Evolutionary conservation across 2,113 vertebrate species (phyloP), one percentile per base, ranked within the genome.

Genomic region (Tringa solitaria): DNA sequence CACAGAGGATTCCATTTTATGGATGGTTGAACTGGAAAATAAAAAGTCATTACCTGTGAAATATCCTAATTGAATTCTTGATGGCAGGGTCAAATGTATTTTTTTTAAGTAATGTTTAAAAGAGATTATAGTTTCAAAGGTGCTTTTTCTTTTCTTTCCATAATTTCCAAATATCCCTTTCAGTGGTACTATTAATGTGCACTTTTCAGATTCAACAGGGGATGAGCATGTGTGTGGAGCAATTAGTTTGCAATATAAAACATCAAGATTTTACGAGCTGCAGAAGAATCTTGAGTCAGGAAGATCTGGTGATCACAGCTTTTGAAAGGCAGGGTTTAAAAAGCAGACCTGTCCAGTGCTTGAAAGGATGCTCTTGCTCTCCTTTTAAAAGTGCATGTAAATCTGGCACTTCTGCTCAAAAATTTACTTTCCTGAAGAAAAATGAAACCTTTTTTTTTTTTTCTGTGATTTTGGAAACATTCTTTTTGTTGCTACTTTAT

Each of bases 31-130:
- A 94, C 70, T 75, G 63, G 75, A 97, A 96, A 97, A 95, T 95
- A 95, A 97, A 67, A 91, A 91, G 84, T 77, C 63, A 69, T 81
- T 93, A 91, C 35, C 84, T 97, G 92, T 96, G 89, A 97, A 97
- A 91, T 83, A 88, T 46, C 76, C 61, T 87, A 95, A 96, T 92
- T 93, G 94, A 97, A 96, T 95, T 96, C 37, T 74, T 93, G 50
- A 70, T 83, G 27, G 13, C 33, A 68, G 24, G 19, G 56, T 76
- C 85, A 93, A 96, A 56, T 50, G 35, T 59, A 59, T 37, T 90
- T 86, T 88, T 96, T 96, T 88, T 26, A 94, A 84, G 32, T 32
- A 86, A 74, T n/a, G 35, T 77, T 87, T 87, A 91, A 90, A 84
- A 91, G 33, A 54, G 11, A 69, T 69, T 80, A 39, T 15, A 18